Conservation (phyloP, 2,888 invertebrate genomes). For the Rosalia funebris region DNA sequence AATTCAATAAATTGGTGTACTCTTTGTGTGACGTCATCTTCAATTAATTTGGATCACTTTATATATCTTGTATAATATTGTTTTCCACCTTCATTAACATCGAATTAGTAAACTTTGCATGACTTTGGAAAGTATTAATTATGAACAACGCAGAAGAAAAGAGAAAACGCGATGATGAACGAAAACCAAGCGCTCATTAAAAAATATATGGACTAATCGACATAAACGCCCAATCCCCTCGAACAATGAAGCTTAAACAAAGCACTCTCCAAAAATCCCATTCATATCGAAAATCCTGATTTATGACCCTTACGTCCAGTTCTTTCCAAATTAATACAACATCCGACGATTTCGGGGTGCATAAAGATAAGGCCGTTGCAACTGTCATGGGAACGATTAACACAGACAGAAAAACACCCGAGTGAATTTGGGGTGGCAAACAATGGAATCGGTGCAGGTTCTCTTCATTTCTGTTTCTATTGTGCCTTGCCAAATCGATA, state of each 20-base stretch:
- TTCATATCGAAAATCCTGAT: slow-evolving; percentile 25
- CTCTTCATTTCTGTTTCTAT: slow-evolving; percentile 25
- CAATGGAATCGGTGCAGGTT: slow-evolving; percentile 36
- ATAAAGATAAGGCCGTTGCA: slow-evolving; percentile 32
- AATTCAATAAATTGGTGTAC: too few species aligned
- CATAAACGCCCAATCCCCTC: slow-evolving; percentile 10
- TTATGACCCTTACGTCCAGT: slow-evolving; percentile 26
- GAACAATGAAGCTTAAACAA: slow-evolving; percentile 15
- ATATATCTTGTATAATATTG: too few species aligned
- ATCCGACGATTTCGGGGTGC: slow-evolving; percentile 25
- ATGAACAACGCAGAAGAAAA: too few species aligned
- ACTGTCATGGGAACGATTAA: slow-evolving; percentile 40
- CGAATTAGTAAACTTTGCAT: too few species aligned
- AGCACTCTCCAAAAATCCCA: background rate
- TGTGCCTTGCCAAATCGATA: slow-evolving; percentile 10
- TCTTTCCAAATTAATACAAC: slow-evolving; percentile 16
- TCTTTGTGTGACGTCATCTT: too few species aligned
- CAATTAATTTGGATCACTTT: too few species aligned
- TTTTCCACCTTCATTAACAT: too few species aligned
- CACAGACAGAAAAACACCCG: slow-evolving; percentile 36
- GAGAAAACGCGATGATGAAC: too few species aligned
- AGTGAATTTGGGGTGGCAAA: slow-evolving; percentile 34
- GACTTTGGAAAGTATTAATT: too few species aligned
- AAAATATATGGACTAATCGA: too few species aligned
- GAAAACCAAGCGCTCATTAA: too few species aligned